phyloP scores from a whole-genome alignment of 2,888 invertebrate genomes.

The Cacoxenus indagator region DNA sequence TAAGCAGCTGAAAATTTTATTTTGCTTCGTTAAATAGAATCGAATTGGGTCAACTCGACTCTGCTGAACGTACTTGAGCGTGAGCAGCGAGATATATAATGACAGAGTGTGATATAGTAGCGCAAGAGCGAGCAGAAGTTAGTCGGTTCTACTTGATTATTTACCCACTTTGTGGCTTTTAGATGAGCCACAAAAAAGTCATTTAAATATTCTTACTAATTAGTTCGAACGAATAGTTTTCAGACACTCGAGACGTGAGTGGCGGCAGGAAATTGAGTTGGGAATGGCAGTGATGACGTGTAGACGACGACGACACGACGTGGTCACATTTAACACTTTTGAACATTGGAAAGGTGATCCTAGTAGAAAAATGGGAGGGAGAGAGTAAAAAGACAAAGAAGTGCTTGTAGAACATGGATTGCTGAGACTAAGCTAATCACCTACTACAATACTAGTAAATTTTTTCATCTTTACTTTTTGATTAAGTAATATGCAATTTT shows the following conservation, averaged over 20 bases:
- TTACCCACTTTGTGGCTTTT: background rate
- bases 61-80: background rate
- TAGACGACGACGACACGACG: too few species aligned
- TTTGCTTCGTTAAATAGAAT: background rate
- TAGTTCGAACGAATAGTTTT: constrained; percentile 6
- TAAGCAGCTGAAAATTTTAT: background rate
- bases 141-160: background rate
- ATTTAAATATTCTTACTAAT: constrained; percentile 15
- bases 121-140: too few species aligned
- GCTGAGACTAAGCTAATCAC: too few species aligned
- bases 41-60: background rate
- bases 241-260: background rate
- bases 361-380: too few species aligned
- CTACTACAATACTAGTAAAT: too few species aligned
- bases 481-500: too few species aligned
- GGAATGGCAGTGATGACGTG: background rate
- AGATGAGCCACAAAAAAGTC: background rate
- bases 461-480: too few species aligned
- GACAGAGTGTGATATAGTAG: too few species aligned
- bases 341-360: too few species aligned
- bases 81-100: background rate
- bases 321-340: too few species aligned
- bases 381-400: background rate
- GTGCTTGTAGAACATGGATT: too few species aligned
- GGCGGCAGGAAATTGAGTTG: constrained; percentile 8